Percentiles rank a stretch among this genome's conserved stretches.
Evolutionary conservation across 1,140 invertebrate species (phyloP).

Genomic region (Cotesia chilonis): DNA sequence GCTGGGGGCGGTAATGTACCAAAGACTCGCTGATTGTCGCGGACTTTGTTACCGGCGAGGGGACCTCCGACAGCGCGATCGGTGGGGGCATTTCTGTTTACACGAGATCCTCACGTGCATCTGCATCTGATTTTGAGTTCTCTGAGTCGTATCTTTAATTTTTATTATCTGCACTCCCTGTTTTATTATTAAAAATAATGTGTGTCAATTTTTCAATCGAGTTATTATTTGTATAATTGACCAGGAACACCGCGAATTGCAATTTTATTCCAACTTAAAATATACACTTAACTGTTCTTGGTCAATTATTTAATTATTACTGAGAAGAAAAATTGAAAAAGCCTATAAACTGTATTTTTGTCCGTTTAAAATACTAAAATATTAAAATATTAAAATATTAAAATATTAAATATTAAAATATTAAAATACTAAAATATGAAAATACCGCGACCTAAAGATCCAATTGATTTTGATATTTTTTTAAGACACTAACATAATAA

Average conservation of each 20-base stretch:
- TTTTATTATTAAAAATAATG: neutral
- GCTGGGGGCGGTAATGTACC: slow-evolving; percentile 46
- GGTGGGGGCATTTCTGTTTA: slow-evolving; percentile 76
- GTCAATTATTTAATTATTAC: too few relatives aligned
- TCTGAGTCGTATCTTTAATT: slow-evolving; percentile 86
- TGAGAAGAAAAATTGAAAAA: too few relatives aligned
- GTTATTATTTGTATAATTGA: too few relatives aligned
- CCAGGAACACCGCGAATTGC: too few relatives aligned
- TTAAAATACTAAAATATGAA: too few relatives aligned
- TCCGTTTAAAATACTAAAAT: too few relatives aligned
- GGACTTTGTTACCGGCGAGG: slow-evolving; percentile 79
- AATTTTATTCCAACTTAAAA: too few relatives aligned
- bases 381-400: too few relatives aligned
- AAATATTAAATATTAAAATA: too few relatives aligned
- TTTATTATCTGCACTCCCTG: neutral
- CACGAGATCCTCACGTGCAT: slow-evolving; percentile 79
- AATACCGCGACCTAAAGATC: too few relatives aligned
- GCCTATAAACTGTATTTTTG: too few relatives aligned
- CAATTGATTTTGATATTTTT: neutral
- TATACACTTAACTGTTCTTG: too few relatives aligned
- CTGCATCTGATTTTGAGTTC: slow-evolving; percentile 84
- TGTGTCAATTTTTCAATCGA: neutral
- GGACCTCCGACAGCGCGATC: slow-evolving; percentile 78
- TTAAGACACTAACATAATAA: neutral
- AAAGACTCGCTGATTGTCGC: slow-evolving; percentile 70